A percentile compares a stretch with the other conserved stretches of the same genome.
These are phyloP conservation scores for Xiphias gladius DNA, from an alignment of 2,113 vertebrate genomes.

Conservation along the genomic window DNA sequence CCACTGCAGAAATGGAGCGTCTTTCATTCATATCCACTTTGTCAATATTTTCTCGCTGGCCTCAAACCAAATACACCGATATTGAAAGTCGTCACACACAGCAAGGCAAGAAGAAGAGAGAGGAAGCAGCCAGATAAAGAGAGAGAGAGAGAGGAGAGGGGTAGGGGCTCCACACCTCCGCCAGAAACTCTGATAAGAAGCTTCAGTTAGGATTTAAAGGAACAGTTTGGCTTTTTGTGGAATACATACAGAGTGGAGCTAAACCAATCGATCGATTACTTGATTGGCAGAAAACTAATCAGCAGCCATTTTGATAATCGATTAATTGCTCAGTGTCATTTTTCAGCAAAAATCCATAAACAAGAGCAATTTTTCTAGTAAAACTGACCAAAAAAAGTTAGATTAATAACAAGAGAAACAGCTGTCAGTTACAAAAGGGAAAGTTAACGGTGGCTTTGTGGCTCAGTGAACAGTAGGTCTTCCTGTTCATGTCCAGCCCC, in stretches of 20 bases:
- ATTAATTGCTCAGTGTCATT: too few relatives aligned
- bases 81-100: slow-evolving; percentile 65
- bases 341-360: too few relatives aligned
- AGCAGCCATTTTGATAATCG: background rate
- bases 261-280: too few relatives aligned
- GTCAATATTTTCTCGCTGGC: slow-evolving; percentile 75
- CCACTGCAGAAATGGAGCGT: slow-evolving; percentile 45
- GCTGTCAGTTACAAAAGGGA: too few relatives aligned
- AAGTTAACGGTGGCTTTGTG: background rate
- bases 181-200: background rate
- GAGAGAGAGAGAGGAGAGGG: too few relatives aligned
- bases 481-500: background rate
- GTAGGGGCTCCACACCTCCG: slow-evolving; percentile 5
- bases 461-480: background rate
- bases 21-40: slow-evolving; percentile 61
- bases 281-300: background rate
- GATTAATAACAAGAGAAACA: too few relatives aligned
- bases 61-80: slow-evolving; percentile 64
- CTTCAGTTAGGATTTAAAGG: background rate
- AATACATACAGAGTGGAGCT: too few relatives aligned
- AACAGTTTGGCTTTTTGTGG: background rate
- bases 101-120: background rate
- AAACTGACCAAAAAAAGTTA: too few relatives aligned
- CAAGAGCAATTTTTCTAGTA: too few relatives aligned
- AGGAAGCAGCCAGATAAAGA: background rate